Conservation (phyloP, 2,113 vertebrate genomes). For the Empidonax alnorum region DNA sequence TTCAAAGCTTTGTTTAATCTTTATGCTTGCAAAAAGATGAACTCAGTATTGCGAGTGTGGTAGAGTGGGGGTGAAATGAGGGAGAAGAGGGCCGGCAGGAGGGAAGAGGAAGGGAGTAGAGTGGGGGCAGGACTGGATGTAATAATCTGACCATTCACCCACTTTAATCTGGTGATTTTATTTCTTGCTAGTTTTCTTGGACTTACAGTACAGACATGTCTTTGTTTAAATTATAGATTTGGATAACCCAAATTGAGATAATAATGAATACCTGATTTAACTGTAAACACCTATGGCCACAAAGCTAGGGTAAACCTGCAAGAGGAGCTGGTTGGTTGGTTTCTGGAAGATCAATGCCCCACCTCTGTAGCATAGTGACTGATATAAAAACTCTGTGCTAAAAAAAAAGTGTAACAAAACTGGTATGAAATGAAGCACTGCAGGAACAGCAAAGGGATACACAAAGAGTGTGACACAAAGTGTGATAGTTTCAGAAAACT, state of each 20-base stretch:
- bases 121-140: neutral
- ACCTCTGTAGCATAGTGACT: neutral
- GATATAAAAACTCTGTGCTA: neutral
- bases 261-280: neutral
- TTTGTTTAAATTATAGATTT: neutral
- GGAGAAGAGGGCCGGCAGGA: neutral
- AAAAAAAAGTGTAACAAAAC: neutral
- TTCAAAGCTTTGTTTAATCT: conserved; percentile 23
- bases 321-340: neutral
- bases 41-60: neutral
- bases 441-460: neutral
- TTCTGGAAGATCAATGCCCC: neutral
- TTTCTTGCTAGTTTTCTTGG: neutral
- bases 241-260: neutral
- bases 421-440: neutral
- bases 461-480: neutral
- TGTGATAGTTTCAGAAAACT: neutral
- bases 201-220: neutral
- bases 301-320: neutral
- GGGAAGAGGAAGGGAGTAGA: neutral
- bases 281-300: neutral
- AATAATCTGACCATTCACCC: neutral
- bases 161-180: neutral
- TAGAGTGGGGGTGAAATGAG: neutral
- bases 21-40: neutral